Base-by-base conservation (phyloP, 2,797 vertebrate species). In the Aythya fuligula region DNA sequence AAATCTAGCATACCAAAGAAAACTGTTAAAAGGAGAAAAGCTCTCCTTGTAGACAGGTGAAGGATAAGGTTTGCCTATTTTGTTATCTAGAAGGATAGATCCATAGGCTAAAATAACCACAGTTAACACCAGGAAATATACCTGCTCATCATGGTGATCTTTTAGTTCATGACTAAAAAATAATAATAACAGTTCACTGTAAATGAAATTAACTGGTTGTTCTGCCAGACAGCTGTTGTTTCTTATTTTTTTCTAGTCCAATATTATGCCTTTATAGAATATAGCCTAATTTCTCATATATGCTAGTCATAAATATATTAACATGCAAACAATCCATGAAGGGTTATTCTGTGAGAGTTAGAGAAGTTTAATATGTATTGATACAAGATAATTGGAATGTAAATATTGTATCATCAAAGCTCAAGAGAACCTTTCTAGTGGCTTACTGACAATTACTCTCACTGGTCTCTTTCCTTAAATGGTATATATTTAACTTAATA, bases 351-450 rank as follows among this genome's bases (percentile, higher is more conserved):
- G 54, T 95, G 58, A 71, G 74, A 91, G 69, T 77, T 60, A 64
- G 81, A 93, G 57, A 15, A 58, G 69, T 60, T 91, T 91, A 89
- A 45, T 95, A 94, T 91, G 93, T 91, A 74, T 82, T 86, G 57
- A 13, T 84, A 76, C 64, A 64, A 61, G 72, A 70, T 84, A 43
- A 71, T 89, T 91, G 85, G 87, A 93, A 73, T 57, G 87, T 56
- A 85, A 86, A 81, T 77, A 30, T 77, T 92, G 22, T 75, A n/a
- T 41, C 0, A 1, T 90, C n/a, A 84, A 60, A 84, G 28, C 27
- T 81, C 56, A 81, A 36, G 25, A 53, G 21, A 95, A 76, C 9
- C 21, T 84, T 80, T 87, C 80, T 27, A 53, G 9, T 81, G 7
- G 36, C 72, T 85, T 91, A 30, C 4, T 54, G 83, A 69, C 47